Percentiles rank a stretch among this genome's conserved stretches.
Conservation (phyloP, 2,888 invertebrate genomes). For the Drosophila quasianomalipes region DNA sequence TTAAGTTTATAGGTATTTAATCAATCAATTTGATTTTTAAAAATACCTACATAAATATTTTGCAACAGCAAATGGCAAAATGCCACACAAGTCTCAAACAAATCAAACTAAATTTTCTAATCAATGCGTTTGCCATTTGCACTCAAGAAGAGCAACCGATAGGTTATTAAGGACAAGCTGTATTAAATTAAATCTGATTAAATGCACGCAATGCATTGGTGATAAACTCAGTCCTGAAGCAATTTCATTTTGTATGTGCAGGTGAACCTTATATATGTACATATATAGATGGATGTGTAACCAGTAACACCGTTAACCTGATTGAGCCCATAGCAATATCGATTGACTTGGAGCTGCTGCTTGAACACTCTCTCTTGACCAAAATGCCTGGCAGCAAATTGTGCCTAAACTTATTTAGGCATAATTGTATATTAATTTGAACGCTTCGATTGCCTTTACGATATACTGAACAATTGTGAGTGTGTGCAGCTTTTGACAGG, state of each 20-base stretch:
- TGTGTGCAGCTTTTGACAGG: slow-evolving; percentile 33
- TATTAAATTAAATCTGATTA: slow-evolving; percentile 9
- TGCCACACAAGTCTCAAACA: not conserved
- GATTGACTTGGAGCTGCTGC: slow-evolving; percentile 30
- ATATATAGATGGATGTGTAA: not conserved
- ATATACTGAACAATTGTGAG: slow-evolving; percentile 26
- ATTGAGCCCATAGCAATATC: slow-evolving; percentile 17
- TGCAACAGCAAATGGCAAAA: not conserved
- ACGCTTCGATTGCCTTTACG: slow-evolving; percentile 50
- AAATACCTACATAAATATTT: not conserved
- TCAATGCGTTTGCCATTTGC: not conserved
- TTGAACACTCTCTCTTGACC: slow-evolving; percentile 1
- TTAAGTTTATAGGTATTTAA: not conserved
- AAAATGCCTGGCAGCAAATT: slow-evolving; percentile 18
- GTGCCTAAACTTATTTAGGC: slow-evolving; percentile 45
- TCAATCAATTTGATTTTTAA: not conserved
- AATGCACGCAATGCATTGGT: slow-evolving; percentile 13
- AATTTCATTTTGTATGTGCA: slow-evolving; percentile 2
- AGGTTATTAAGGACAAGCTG: not conserved
- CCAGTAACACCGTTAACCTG: not conserved
- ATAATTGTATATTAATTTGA: slow-evolving; percentile 76
- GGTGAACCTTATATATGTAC: not conserved
- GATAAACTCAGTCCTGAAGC: not conserved
- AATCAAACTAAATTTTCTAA: not conserved
- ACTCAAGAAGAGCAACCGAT: too few species aligned